Evolutionary conservation across 2,888 invertebrate genomes (phyloP).

Genomic region (Mamestra brassicae): DNA sequence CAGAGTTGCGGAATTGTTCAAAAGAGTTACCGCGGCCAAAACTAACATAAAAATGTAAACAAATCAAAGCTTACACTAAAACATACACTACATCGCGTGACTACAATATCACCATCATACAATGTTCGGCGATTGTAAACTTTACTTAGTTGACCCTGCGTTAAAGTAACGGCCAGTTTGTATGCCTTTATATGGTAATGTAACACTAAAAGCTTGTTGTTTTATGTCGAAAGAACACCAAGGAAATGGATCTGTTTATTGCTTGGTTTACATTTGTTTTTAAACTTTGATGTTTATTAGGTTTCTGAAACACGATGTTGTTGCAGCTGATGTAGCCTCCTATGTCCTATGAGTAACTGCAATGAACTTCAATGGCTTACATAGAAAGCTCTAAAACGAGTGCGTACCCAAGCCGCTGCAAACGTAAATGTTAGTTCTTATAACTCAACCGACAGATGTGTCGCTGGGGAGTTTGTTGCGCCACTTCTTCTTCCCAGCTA

Average conservation of each 20-base stretch:
- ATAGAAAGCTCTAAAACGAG: neutral
- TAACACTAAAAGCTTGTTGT: slow-evolving; percentile 35
- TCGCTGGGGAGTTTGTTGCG: no score
- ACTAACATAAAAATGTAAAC: neutral
- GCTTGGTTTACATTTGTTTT: neutral
- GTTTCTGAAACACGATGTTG: neutral
- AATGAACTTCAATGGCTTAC: neutral
- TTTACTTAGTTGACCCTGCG: slow-evolving; percentile 27
- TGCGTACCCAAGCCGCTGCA: neutral
- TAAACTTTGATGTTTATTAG: neutral
- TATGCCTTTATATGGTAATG: slow-evolving; percentile 38
- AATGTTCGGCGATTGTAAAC: slow-evolving; percentile 44
- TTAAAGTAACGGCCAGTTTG: slow-evolving; percentile 20
- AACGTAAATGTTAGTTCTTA: neutral
- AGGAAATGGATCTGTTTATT: slow-evolving; percentile 37
- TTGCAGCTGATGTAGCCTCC: no score
- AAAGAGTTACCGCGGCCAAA: no score
- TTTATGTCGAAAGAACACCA: slow-evolving; percentile 20
- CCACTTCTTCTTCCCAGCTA: no score
- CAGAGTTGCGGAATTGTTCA: no score
- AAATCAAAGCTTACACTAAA: slow-evolving; percentile 30
- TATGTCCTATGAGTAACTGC: no score
- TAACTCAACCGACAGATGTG: no score
- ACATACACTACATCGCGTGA: slow-evolving; percentile 33
- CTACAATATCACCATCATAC: slow-evolving; percentile 27